Evolutionary conservation across 2,113 vertebrate genomes (phyloP).

Genomic region (Willisornis vidua): DNA sequence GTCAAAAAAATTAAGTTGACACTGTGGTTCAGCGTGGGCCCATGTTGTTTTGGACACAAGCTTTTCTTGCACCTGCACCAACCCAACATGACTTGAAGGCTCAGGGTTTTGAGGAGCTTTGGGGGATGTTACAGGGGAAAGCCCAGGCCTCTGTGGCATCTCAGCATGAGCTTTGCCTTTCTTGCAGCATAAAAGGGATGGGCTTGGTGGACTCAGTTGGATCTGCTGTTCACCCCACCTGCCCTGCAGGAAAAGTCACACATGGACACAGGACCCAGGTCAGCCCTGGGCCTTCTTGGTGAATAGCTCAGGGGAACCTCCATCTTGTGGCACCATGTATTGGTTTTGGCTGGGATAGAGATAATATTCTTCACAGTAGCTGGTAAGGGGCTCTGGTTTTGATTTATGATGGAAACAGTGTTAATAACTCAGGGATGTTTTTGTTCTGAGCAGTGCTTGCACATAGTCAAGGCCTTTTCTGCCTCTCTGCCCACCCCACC

Average conservation of each 20-base stretch:
- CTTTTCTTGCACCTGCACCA: neutral
- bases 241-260: neutral
- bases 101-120: neutral
- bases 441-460: neutral
- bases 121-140: neutral
- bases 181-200: neutral
- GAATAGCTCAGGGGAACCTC: neutral
- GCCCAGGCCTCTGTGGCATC: too few relatives aligned
- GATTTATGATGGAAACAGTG: neutral
- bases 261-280: accelerated
- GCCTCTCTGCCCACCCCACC: neutral
- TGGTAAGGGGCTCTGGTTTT: neutral
- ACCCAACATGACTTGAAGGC: neutral
- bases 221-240: neutral
- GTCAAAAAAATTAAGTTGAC: neutral
- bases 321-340: neutral
- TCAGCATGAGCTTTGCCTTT: neutral
- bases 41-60: neutral
- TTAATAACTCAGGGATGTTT: neutral
- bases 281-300: neutral
- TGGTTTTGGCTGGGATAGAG: neutral
- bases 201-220: neutral
- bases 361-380: neutral
- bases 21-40: neutral
- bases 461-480: neutral